Evolutionary conservation across 2,797 vertebrate species (phyloP).

Genomic region (Cetoscarus ocellatus): DNA sequence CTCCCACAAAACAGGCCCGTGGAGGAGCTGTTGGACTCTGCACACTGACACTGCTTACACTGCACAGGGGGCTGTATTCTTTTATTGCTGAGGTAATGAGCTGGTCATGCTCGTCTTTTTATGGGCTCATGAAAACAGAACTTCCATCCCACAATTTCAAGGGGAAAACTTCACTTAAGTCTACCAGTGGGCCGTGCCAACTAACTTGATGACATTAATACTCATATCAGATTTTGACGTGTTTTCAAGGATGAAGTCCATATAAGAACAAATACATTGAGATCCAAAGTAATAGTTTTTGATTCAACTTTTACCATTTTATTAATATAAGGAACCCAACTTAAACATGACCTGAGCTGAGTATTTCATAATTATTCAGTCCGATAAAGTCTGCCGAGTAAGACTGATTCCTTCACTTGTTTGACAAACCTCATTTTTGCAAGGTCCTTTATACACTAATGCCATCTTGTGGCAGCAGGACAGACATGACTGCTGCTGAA

Average conservation of each 20-base stretch:
- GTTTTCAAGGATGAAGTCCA: background rate
- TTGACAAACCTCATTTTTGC: background rate
- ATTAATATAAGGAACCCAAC: background rate
- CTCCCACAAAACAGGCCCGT: slow-evolving; percentile 31
- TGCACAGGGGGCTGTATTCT: slow-evolving; percentile 70
- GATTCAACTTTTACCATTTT: too few relatives aligned
- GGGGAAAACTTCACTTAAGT: slow-evolving; percentile 9
- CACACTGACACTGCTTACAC: slow-evolving; percentile 76
- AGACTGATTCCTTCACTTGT: background rate
- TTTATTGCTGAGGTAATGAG: slow-evolving; percentile 78
- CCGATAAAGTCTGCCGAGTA: too few relatives aligned
- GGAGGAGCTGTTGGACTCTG: slow-evolving; percentile 81
- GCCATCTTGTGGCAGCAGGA: slow-evolving; percentile 60
- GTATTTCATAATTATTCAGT: background rate
- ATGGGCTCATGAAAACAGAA: slow-evolving; percentile 55
- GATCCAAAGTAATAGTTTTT: too few relatives aligned
- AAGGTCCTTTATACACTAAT: background rate
- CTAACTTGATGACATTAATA: background rate
- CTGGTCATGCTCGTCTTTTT: slow-evolving; percentile 72
- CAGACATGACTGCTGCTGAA: background rate
- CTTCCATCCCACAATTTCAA: slow-evolving; percentile 36
- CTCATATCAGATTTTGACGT: background rate
- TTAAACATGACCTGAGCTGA: background rate
- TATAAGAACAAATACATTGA: background rate
- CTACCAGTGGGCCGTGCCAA: background rate